phyloP scores from a whole-genome alignment of 2,797 vertebrate species.

The Valencia hispanica region DNA sequence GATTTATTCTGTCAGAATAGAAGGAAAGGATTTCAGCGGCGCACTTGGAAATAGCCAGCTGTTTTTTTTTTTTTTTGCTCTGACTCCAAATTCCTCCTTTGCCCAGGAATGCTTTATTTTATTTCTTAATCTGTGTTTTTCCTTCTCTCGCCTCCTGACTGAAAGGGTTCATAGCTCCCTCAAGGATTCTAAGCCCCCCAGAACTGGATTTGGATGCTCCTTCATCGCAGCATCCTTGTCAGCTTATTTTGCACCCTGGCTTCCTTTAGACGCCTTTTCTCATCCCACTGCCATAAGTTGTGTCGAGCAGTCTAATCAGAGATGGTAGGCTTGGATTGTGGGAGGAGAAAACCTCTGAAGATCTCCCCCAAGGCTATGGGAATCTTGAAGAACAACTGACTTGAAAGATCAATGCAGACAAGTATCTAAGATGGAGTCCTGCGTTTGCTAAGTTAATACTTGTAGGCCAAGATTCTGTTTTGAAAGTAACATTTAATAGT shows the following conservation, averaged over 20 bases:
- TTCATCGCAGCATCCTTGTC: constrained; percentile 43
- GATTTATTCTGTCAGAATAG: constrained; percentile 55
- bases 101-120: constrained; percentile 28
- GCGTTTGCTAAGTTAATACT: constrained; percentile 44
- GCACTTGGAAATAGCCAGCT: constrained; percentile 59
- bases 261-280: constrained; percentile 37
- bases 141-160: constrained; percentile 45
- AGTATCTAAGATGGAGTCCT: constrained; percentile 68
- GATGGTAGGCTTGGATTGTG: constrained; percentile 65
- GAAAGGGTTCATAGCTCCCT: constrained; percentile 44
- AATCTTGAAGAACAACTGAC: constrained; percentile 52
- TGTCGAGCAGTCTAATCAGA: constrained; percentile 36
- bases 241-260: constrained; percentile 35
- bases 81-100: constrained; percentile 22
- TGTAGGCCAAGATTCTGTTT: constrained; percentile 45
- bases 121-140: constrained; percentile 45
- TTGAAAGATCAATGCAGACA: constrained; percentile 35
- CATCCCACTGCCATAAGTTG: constrained; percentile 33
- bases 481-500: constrained; percentile 36
- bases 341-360: constrained; percentile 67
- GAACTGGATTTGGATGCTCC: constrained; percentile 58
- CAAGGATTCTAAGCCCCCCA: constrained; percentile 53
- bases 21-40: constrained; percentile 45
- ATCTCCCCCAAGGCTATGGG: constrained; percentile 47
- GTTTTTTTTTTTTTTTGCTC: constrained; percentile 43